Evolutionary conservation across 2,797 vertebrate species (phyloP).

Genomic region (Sebastes iracundus): DNA sequence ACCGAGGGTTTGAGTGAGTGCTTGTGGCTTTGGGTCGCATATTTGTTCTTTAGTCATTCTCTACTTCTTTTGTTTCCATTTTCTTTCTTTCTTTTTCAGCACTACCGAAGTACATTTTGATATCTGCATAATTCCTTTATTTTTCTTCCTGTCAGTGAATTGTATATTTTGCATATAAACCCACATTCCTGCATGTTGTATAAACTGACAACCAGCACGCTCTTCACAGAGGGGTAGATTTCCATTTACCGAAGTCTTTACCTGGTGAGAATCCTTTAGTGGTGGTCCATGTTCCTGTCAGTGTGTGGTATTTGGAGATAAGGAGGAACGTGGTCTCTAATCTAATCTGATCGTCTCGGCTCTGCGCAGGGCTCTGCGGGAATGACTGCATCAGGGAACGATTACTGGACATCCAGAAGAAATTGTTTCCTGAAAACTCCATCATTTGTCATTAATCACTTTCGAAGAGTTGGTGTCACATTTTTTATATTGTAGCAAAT

Average conservation of each 20-base stretch:
- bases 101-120: background rate
- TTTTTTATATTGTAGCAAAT: slow-evolving; percentile 6
- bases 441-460: slow-evolving; percentile 45
- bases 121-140: background rate
- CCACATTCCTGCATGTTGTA: background rate
- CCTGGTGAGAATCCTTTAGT: slow-evolving; percentile 41
- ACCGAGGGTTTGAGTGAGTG: slow-evolving; percentile 16
- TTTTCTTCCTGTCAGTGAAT: background rate
- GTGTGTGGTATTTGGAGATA: slow-evolving; percentile 72
- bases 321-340: slow-evolving; percentile 45
- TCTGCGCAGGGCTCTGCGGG: slow-evolving; percentile 32
- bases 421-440: slow-evolving; percentile 50
- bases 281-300: slow-evolving; percentile 69
- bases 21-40: slow-evolving; percentile 29
- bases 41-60: slow-evolving; percentile 9
- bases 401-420: slow-evolving; percentile 57
- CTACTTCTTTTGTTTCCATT: slow-evolving; percentile 12
- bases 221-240: slow-evolving; percentile 23
- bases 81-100: background rate
- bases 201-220: slow-evolving; percentile 40
- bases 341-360: slow-evolving; percentile 73
- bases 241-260: slow-evolving; percentile 29
- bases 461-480: slow-evolving; percentile 15
- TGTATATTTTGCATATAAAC: background rate
- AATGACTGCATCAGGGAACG: slow-evolving; percentile 52